Evolutionary conservation across 2,797 vertebrate genomes (phyloP).

Genomic region (Parauchenoglanis punctatus): DNA sequence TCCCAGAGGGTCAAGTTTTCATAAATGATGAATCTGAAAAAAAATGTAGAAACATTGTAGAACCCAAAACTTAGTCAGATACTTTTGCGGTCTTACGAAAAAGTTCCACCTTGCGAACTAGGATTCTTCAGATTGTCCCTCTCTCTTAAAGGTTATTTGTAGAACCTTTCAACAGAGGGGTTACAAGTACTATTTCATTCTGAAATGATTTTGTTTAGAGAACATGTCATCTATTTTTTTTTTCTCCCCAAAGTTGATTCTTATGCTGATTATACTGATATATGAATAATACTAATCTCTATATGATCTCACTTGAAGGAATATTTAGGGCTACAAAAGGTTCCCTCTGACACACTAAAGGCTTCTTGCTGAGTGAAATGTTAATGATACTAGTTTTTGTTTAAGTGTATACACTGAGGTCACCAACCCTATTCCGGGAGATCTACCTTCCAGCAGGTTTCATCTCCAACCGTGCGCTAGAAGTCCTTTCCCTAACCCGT

Average conservation of each 20-base stretch:
- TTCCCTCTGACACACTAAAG: neutral
- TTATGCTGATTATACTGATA: neutral
- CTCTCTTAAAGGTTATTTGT: neutral
- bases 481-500: neutral
- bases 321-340: neutral
- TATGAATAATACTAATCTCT: neutral
- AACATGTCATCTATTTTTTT: neutral
- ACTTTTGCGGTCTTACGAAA: neutral
- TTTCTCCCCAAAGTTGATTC: neutral
- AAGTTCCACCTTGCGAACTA: neutral
- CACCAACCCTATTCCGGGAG: no score
- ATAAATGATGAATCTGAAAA: neutral
- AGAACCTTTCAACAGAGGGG: neutral
- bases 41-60: neutral
- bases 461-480: no score
- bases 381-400: neutral
- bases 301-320: neutral
- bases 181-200: neutral
- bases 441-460: no score
- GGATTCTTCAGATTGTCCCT: neutral
- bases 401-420: no score
- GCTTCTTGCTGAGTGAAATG: neutral
- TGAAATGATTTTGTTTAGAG: neutral
- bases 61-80: neutral
- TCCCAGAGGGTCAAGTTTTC: neutral